These are phyloP conservation scores for Hemiprocne comata DNA, from an alignment of 2,113 vertebrate genomes.

Conservation along the genomic window DNA sequence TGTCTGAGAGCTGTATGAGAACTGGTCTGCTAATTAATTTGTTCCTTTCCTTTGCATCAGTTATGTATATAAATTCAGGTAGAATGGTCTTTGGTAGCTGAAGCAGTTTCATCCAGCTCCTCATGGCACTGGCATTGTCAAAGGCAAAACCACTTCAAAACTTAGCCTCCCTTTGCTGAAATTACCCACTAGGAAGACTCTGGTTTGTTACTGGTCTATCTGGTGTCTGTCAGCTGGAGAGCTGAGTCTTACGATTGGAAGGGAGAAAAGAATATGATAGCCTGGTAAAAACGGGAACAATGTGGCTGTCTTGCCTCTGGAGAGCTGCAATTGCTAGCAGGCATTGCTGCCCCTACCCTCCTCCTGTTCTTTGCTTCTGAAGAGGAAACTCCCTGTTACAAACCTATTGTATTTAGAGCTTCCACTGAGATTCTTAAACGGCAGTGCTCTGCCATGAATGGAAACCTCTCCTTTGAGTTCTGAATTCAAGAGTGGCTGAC, in stretches of 20 bases:
- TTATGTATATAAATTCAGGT: not conserved
- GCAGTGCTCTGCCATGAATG: too few relatives aligned
- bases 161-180: not conserved
- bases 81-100: not conserved
- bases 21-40: not conserved
- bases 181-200: not conserved
- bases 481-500: too few relatives aligned
- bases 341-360: not conserved
- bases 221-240: not conserved
- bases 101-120: not conserved
- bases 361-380: too few relatives aligned
- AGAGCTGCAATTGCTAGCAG: not conserved
- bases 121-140: accelerated
- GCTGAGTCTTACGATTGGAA: not conserved
- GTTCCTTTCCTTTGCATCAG: not conserved
- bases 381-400: too few relatives aligned
- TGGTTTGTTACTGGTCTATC: not conserved
- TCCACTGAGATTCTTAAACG: too few relatives aligned
- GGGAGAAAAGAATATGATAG: not conserved
- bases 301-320: not conserved
- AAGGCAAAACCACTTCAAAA: not conserved
- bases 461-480: too few relatives aligned
- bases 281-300: not conserved
- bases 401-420: too few relatives aligned
- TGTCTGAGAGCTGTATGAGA: not conserved